A percentile compares a stretch with the other conserved stretches of the same genome.
Evolutionary conservation across 2,113 vertebrate genomes (phyloP).

Genomic region (Strix uralensis): DNA sequence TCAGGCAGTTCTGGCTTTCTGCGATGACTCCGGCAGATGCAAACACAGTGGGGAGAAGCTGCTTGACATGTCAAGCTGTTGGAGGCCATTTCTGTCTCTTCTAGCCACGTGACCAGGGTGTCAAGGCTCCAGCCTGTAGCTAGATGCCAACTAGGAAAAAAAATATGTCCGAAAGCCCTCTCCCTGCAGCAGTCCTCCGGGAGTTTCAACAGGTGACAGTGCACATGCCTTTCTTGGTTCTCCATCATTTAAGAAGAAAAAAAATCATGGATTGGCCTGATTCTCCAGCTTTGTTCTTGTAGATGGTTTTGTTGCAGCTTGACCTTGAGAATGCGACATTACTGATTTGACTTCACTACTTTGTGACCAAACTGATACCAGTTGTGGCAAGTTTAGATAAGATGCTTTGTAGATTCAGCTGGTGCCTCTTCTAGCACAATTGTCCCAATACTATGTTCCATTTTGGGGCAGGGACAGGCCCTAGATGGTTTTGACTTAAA

Average conservation of each 20-base stretch:
- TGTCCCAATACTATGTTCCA: background rate
- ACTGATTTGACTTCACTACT: background rate
- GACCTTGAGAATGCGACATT: too few species aligned
- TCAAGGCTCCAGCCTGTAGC: background rate
- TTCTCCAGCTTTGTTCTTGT: background rate
- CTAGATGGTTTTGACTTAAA: background rate
- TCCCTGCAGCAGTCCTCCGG: background rate
- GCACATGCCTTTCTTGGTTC: background rate
- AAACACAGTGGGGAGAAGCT: background rate
- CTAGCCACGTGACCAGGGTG: background rate
- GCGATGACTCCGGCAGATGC: background rate
- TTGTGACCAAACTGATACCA: background rate
- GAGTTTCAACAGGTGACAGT: background rate
- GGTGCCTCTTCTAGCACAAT: background rate
- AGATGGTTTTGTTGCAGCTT: background rate
- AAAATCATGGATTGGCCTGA: background rate
- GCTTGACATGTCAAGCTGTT: background rate
- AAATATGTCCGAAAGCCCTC: background rate
- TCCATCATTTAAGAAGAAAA: background rate
- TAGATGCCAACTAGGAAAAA: background rate
- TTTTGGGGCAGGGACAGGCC: too few species aligned
- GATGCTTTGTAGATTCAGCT: background rate
- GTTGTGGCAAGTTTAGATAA: background rate
- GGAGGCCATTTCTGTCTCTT: background rate
- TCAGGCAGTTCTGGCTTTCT: background rate